Evolutionary conservation across 2,113 vertebrate species (phyloP), one percentile per base, ranked within the genome.

Genomic region (Scopus umbretta): DNA sequence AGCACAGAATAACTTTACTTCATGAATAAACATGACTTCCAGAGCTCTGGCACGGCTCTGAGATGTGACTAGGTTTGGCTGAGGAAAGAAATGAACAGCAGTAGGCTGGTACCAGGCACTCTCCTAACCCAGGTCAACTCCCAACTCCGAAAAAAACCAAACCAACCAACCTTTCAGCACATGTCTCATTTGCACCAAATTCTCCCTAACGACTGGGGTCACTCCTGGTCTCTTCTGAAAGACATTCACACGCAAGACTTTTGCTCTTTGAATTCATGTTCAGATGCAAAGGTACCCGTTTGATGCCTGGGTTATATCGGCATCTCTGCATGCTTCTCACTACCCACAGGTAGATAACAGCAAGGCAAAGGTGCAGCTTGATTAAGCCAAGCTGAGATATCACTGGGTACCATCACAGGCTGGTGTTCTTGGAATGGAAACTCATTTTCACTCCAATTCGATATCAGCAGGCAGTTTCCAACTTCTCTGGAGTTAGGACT

Each of bases 11-110:
- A 76, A 83, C 42, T 58, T 70, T 34, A 10, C 29, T 61, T 82
- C 74, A 52, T 95, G 88, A 96, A 94, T 93, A 95, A 93, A 93
- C 20, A 90, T 50, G 55, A 92, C 42, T 71, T 43, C 52, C 75
- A 88, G 75, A 68, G 92, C 50, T 74, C 25, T 92, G 94, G 70
- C 62, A 45, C 0, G 0, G 85, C 74, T 80, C 43, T 84, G 75
- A 43, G 72, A 11, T 26, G 36, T 55, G 66, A 49, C 29, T 40
- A 9, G 14, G n/a, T n/a, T 59, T 84, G 50, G 23, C 82, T 52
- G 52, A 61, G 86, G 49, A 34, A 27, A 34, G 32, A 19, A 67
- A 16, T 9, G 30, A 75, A 63, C 10, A 47, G 80, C 56, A 72
- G 47, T 13, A 53, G 59, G 30, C 13, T 87, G 76, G 52, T 49